phyloP scores from a whole-genome alignment of 2,797 vertebrate genomes.

The Poeciliopsis gracilis region DNA sequence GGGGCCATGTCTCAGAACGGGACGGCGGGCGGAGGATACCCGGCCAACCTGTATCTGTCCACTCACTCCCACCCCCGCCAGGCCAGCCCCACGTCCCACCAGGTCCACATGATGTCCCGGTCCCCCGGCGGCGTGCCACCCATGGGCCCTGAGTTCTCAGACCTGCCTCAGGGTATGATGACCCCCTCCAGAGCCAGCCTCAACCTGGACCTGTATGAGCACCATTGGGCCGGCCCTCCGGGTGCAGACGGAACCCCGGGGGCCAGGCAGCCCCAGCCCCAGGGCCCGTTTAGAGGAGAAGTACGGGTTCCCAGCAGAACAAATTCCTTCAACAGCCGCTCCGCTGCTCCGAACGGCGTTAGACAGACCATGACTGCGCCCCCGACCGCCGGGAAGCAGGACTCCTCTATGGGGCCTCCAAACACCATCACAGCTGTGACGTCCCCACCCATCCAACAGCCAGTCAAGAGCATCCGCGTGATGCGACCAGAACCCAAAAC shows the following conservation, averaged over 20 bases:
- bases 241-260: conserved; percentile 82
- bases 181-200: conserved; percentile 91
- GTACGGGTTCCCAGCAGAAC: conserved; percentile 89
- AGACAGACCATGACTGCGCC: conserved; percentile 80
- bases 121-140: conserved; percentile 75
- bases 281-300: conserved; percentile 88
- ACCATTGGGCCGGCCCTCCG: conserved; percentile 86
- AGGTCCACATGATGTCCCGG: conserved; percentile 88
- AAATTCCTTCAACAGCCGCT: conserved; percentile 94
- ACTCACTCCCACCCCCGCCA: conserved; percentile 90
- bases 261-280: conserved; percentile 82
- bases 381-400: conserved; percentile 78
- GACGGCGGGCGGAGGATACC: conserved; percentile 77
- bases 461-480: conserved; percentile 96
- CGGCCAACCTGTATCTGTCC: conserved; percentile 83
- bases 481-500: conserved; percentile 97
- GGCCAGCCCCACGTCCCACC: conserved; percentile 89
- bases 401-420: conserved; percentile 84
- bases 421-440: conserved; percentile 95
- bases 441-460: conserved; percentile 93
- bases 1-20: conserved; percentile 83
- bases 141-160: conserved; percentile 88
- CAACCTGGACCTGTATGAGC: conserved; percentile 91
- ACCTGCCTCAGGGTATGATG: conserved; percentile 86
- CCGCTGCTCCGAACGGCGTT: conserved; percentile 81